phyloP scores from a whole-genome alignment of 2,888 invertebrate genomes.

The Tyria jacobaeae region DNA sequence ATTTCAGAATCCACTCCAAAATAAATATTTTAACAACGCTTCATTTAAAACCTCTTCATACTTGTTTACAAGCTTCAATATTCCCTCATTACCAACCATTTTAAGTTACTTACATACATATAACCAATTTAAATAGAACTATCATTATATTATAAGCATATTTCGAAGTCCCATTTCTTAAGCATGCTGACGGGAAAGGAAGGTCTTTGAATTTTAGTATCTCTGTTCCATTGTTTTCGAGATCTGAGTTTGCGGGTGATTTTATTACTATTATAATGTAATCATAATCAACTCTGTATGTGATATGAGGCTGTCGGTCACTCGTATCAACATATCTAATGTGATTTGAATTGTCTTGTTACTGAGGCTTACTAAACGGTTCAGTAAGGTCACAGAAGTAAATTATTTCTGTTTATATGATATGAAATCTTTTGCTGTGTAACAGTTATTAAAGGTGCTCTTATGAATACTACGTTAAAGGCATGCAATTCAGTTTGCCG shows the following conservation, averaged over 20 bases:
- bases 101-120: conserved; percentile 15
- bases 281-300: conserved; percentile 55
- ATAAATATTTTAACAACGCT: not conserved
- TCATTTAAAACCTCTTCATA: not conserved
- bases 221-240: conserved; percentile 50
- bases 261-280: conserved; percentile 60
- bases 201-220: conserved; percentile 30
- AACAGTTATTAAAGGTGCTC: too few relatives aligned
- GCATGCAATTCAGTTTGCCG: too few relatives aligned
- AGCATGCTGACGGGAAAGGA: not conserved
- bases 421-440: not conserved
- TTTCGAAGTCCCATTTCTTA: not conserved
- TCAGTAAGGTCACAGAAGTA: not conserved
- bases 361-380: conserved; percentile 29
- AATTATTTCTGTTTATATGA: too few relatives aligned
- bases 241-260: conserved; percentile 45
- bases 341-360: conserved; percentile 36
- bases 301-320: conserved; percentile 52
- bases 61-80: not conserved
- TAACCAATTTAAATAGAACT: conserved; percentile 26
- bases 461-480: too few relatives aligned
- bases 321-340: conserved; percentile 42
- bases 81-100: not conserved
- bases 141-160: not conserved
- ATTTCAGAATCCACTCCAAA: not conserved